Evolutionary conservation across 2,113 vertebrate species (phyloP), one percentile per base, ranked within the genome.

Genomic region (Leucosticte australis): DNA sequence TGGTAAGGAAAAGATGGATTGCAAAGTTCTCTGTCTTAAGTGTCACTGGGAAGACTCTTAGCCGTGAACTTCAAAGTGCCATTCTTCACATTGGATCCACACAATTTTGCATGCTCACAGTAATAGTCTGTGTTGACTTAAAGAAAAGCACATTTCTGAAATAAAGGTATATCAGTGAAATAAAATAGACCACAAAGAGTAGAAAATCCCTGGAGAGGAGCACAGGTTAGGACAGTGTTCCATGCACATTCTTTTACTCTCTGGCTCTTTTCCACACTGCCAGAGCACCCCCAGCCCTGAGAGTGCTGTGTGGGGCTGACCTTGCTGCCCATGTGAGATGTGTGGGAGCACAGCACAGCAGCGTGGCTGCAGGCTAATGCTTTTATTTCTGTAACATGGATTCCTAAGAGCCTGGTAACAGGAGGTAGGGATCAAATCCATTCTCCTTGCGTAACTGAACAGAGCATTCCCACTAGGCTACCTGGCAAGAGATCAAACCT

Each of bases 401-500:
- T 55, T 83, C 82, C 90, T 93, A 22, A 53, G 80, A 69, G 80
- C 52, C 27, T 17, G 39, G 49, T 63, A 85, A 50, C 59, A n/a
- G 53, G 82, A 85, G 73, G 27, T 39, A 52, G 67, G 93, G 91
- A 93, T 96, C 94, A 95, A 91, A 87, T 76, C 63, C 77, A 33
- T 73, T 50, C 84, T 55, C 67, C 80, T 86, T 87, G 77, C 70
- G 24, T 87, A 89, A 94, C 76, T 50, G 44, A 82, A 35, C 31
- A 57, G 16, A 90, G 60, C 69, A 91, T 84, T 96, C 77, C 91
- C 1, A 0, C 37, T 52, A 44, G 83, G 59, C 70, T 67, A 42
- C 87, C 70, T 68, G 86, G 89, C 86, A 97, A 69, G 81, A 92
- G 52, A 92, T 95, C 89, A 96, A 92, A 89, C 69, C 44, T 56